phyloP scores from a whole-genome alignment of 2,113 vertebrate species.

The Trinectes maculatus region DNA sequence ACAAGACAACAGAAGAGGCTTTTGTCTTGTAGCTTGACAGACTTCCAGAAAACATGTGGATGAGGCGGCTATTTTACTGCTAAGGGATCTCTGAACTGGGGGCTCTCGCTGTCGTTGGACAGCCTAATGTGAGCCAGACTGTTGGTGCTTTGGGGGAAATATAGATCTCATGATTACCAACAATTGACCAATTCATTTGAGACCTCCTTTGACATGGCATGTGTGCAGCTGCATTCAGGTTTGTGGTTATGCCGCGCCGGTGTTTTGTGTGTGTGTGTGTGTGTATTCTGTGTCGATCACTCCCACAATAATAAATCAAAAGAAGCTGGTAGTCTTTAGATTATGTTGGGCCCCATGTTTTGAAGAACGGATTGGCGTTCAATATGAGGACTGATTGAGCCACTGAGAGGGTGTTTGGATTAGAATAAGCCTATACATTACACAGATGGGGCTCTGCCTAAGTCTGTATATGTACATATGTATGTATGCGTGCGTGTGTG shows the following conservation, averaged over 20 bases:
- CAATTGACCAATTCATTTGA: slow-evolving; percentile 79
- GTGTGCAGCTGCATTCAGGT: slow-evolving; percentile 66
- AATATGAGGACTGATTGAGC: slow-evolving; percentile 58
- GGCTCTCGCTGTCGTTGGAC: slow-evolving; percentile 47
- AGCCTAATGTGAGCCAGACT: slow-evolving; percentile 75
- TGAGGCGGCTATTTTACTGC: slow-evolving; percentile 48
- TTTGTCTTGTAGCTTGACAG: slow-evolving; percentile 67
- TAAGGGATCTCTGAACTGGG: slow-evolving; percentile 52
- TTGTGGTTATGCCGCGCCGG: slow-evolving; percentile 41
- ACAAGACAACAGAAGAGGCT: slow-evolving; percentile 63
- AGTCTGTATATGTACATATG: slow-evolving; percentile 14
- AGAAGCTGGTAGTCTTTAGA: slow-evolving; percentile 61
- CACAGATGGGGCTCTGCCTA: slow-evolving; percentile 53
- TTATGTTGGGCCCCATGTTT: slow-evolving; percentile 57
- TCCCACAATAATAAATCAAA: slow-evolving; percentile 69
- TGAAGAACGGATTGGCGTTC: slow-evolving; percentile 61
- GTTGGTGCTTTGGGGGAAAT: slow-evolving; percentile 58
- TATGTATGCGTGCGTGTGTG: slow-evolving; percentile 1
- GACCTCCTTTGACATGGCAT: slow-evolving; percentile 58
- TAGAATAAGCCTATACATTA: slow-evolving; percentile 58
- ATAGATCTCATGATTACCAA: slow-evolving; percentile 78
- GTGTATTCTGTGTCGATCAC: slow-evolving; percentile 24
- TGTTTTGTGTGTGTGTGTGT: slow-evolving; percentile 23
- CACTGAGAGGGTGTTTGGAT: slow-evolving; percentile 68
- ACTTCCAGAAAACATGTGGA: slow-evolving; percentile 65